Base-by-base conservation (phyloP, 2,113 vertebrate species). In the Notarius lentiginosus region DNA sequence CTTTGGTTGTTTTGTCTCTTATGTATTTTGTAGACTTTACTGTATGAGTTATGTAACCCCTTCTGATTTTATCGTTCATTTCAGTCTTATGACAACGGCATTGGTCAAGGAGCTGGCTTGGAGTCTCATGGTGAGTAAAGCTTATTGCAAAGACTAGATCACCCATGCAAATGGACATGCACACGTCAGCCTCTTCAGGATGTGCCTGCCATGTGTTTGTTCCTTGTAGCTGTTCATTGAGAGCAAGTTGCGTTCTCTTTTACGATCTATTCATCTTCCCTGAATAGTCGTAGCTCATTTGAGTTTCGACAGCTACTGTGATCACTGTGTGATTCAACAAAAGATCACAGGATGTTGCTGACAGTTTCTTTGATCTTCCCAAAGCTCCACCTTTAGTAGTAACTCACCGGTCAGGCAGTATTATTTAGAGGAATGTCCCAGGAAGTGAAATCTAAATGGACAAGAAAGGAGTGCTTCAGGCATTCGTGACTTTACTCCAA, bases 91-190 rank as follows among this genome's bases (percentile, higher is more conserved):
- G 98, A 99, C 93, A 98, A 95, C 61, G 98, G 97, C 30, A 95
- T 99, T 93, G 97, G 96, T 12, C 98, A 99, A 89, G 98, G 98
- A 95, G 95, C 97, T 53, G 98, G 97, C 85, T 93, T 98, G 90
- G 98, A 99, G 94, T 99, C 98, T 86, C 98, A 99, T 84, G 98
- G 98, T 99, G 96, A 99, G 98, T 93, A 58, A 15, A 12, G 34
- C 24, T 79, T 56, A 47, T 56, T 85, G 51, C 66, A 55, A 18
- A 85, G 30, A 8, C 18, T 15, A n/a, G 55, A 47, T 6, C 53
- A 41, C 61, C 82, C 60, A 86, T 60, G 63, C 80, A 86, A 63
- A 84, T 2, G 73, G 41, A 80, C 65, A 82, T 41, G 24, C 84
- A 73, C 68, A 61, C 24, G 51, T 27, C 47, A 61, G 27, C 18